Evolutionary conservation across 2,888 invertebrate genomes (phyloP).

Genomic region (Heliconius sara): DNA sequence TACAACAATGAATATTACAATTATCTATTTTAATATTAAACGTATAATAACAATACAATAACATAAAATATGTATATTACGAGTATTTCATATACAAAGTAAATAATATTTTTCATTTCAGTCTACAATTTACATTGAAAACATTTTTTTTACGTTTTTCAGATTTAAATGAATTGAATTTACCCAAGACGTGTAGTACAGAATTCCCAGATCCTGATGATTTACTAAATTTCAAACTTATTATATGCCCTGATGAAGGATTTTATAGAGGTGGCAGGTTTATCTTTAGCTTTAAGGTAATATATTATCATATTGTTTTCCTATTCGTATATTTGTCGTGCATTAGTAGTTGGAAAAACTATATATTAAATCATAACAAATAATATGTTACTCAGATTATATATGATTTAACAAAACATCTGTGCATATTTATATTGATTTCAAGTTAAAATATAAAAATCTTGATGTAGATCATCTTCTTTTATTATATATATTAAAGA

Average conservation of each 20-base stretch:
- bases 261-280: conserved; percentile 97
- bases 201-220: conserved; percentile 99
- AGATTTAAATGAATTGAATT: conserved; percentile 98
- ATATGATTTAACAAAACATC: background rate
- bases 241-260: conserved; percentile 98
- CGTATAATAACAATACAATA: background rate
- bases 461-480: too few species aligned
- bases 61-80: background rate
- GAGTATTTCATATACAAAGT: background rate
- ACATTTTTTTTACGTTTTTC: conserved; percentile 62
- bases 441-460: too few species aligned
- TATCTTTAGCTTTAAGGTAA: conserved; percentile 96
- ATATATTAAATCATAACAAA: background rate
- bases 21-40: background rate
- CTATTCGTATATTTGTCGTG: too few species aligned
- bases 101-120: background rate
- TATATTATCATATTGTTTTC: conserved; percentile 26
- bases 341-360: background rate
- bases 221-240: conserved; percentile 96
- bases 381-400: background rate
- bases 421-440: background rate
- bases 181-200: conserved; percentile 98
- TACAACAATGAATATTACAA: conserved; percentile 30
- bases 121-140: background rate
- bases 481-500: too few species aligned